phyloP scores from a whole-genome alignment of 2,888 invertebrate species.

The Tolmerus cingulatus region DNA sequence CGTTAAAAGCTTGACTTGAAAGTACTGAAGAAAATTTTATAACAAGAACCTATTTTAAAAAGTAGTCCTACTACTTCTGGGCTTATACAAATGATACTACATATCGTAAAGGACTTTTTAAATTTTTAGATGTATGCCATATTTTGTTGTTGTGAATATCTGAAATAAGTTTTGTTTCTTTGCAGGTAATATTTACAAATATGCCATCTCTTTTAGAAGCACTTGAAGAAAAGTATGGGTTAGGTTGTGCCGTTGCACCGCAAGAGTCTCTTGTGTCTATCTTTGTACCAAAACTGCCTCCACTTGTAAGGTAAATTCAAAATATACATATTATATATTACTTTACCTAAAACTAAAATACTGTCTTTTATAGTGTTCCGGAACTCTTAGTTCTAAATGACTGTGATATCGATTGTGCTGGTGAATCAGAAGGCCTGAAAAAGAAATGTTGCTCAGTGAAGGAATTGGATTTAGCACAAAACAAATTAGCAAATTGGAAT shows the following conservation, averaged over 20 bases:
- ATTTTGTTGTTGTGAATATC: background rate
- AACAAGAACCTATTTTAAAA: too few species aligned
- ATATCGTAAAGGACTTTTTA: background rate
- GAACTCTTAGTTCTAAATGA: slow-evolving; percentile 87
- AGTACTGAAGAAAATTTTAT: too few species aligned
- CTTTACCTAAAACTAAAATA: background rate
- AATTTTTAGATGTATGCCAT: background rate
- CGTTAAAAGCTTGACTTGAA: too few species aligned
- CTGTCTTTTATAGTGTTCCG: slow-evolving; percentile 70
- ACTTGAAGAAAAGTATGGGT: slow-evolving; percentile 84
- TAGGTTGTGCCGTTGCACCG: slow-evolving; percentile 67
- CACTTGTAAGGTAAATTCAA: slow-evolving; percentile 64
- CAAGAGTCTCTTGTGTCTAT: slow-evolving; percentile 73
- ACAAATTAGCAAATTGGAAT: slow-evolving; percentile 86
- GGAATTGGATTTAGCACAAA: slow-evolving; percentile 93
- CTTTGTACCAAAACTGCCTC: slow-evolving; percentile 84
- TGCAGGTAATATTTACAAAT: background rate
- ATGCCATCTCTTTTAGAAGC: slow-evolving; percentile 93
- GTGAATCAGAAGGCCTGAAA: slow-evolving; percentile 79
- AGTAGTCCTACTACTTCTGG: too few species aligned
- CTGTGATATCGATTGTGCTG: slow-evolving; percentile 90
- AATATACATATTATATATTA: background rate
- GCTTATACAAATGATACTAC: too few species aligned
- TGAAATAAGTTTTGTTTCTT: background rate
- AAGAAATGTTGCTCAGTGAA: slow-evolving; percentile 89